Percentiles rank a stretch among this genome's conserved stretches.
phyloP scores from a whole-genome alignment of 2,113 vertebrate species.

The Pluvialis apricaria region DNA sequence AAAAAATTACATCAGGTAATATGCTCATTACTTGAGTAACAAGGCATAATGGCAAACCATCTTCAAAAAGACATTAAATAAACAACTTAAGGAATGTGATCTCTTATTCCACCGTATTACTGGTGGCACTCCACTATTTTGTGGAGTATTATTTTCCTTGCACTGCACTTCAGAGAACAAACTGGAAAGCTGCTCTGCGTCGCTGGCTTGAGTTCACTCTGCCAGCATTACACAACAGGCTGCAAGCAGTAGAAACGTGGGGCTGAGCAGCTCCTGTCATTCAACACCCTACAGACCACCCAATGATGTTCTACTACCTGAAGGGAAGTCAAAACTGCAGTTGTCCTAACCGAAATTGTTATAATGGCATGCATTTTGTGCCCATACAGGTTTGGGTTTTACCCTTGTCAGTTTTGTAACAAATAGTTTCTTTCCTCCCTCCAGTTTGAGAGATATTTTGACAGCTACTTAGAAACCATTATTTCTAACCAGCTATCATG shows the following conservation, averaged over 20 bases:
- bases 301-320: neutral
- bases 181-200: neutral
- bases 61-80: neutral
- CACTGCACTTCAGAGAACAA: neutral
- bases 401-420: neutral
- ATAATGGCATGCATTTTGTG: neutral
- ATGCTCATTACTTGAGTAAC: neutral
- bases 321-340: neutral
- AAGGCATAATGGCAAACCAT: neutral
- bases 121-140: neutral
- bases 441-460: neutral
- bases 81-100: neutral
- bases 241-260: neutral
- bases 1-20: neutral
- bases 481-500: neutral
- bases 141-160: neutral
- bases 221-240: neutral
- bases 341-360: neutral
- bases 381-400: neutral
- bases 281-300: neutral
- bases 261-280: neutral
- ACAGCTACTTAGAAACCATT: neutral
- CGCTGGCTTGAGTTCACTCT: neutral
- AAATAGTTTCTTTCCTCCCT: neutral
- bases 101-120: neutral